These are phyloP conservation scores for Eristalis arbustorum DNA, from an alignment of 2,888 invertebrate genomes.

Conservation along the genomic window DNA sequence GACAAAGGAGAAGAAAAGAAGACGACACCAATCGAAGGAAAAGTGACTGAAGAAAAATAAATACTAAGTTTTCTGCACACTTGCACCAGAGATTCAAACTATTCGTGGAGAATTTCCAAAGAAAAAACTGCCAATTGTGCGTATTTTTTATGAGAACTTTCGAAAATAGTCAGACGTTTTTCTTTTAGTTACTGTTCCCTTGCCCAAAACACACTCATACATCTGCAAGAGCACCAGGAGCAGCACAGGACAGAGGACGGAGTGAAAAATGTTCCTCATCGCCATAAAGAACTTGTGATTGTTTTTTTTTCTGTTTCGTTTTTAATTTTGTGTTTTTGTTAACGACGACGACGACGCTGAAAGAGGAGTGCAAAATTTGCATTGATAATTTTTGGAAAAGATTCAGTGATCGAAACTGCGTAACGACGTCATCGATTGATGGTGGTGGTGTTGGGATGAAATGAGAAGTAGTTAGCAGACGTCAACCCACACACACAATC, in stretches of 20 bases:
- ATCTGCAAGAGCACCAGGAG: background rate
- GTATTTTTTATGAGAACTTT: background rate
- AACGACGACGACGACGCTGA: background rate
- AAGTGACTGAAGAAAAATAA: constrained; percentile 13
- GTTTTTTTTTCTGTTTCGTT: background rate
- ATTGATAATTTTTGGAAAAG: background rate
- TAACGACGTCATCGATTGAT: constrained; percentile 61
- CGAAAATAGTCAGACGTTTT: constrained; percentile 5
- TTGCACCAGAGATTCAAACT: background rate
- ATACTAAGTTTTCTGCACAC: background rate
- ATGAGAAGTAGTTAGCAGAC: constrained; percentile 32
- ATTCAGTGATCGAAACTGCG: constrained; percentile 29
- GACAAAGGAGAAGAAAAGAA: constrained; percentile 36
- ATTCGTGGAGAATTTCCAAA: background rate
- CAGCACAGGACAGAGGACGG: background rate
- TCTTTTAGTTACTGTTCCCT: constrained; percentile 3
- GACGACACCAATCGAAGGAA: constrained; percentile 5
- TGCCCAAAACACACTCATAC: background rate
- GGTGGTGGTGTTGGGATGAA: constrained; percentile 6
- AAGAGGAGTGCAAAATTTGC: background rate
- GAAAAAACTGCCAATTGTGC: constrained; percentile 9
- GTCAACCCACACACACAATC: constrained; percentile 39
- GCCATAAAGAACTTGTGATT: constrained; percentile 10
- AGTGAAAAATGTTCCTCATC: constrained; percentile 23
- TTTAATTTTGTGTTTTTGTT: constrained; percentile 17